Evolutionary conservation across 2,888 invertebrate species (phyloP).

Genomic region (Drosophila anomalata): DNA sequence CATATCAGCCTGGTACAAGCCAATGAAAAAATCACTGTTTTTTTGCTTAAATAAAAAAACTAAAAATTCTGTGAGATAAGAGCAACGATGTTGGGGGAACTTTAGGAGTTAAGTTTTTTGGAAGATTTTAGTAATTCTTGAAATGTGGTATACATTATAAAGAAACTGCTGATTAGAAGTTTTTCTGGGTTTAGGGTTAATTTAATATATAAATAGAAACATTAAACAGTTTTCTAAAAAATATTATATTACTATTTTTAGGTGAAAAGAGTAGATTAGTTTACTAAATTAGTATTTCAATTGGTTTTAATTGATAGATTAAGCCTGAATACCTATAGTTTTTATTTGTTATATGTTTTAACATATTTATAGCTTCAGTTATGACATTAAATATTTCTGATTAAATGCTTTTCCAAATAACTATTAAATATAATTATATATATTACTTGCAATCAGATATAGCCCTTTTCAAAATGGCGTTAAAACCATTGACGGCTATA

Average conservation of each 20-base stretch:
- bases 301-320: too few species aligned
- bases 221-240: too few species aligned
- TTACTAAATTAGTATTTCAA: too few species aligned
- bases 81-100: background rate
- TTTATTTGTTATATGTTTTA: too few species aligned
- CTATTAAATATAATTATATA: background rate
- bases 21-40: constrained; percentile 36
- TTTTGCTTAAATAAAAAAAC: constrained; percentile 18
- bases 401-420: constrained; percentile 60
- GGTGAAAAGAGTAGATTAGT: too few species aligned
- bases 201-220: too few species aligned
- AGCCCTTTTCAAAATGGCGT: constrained; percentile 64
- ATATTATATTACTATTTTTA: too few species aligned
- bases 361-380: constrained; percentile 73
- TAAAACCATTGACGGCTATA: constrained; percentile 58
- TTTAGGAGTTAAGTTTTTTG: constrained; percentile 26
- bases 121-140: background rate
- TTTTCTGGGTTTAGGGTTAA: too few species aligned
- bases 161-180: too few species aligned
- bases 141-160: constrained; percentile 14
- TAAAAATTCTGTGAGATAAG: constrained; percentile 24
- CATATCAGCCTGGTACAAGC: constrained; percentile 72
- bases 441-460: background rate
- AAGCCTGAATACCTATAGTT: too few species aligned
- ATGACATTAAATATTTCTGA: constrained; percentile 69